Percentiles rank a stretch among this genome's conserved stretches.
phyloP scores from a whole-genome alignment of 2,888 invertebrate species.

The Sabatieria punctata region DNA sequence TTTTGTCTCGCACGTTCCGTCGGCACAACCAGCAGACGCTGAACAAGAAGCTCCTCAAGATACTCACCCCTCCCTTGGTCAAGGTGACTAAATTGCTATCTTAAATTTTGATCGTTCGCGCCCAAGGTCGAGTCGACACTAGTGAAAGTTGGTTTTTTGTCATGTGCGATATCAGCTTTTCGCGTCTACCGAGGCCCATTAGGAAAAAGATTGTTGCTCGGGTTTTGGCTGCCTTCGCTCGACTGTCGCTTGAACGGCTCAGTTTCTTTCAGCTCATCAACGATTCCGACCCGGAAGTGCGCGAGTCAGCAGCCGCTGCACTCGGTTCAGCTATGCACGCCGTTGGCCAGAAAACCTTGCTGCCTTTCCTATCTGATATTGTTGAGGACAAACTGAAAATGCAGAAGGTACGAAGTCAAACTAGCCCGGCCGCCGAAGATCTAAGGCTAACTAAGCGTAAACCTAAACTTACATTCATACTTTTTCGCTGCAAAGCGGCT shows the following conservation, averaged over 20 bases:
- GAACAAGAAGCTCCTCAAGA: conserved; percentile 38
- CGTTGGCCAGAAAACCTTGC: conserved; percentile 73
- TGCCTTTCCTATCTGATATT: conserved; percentile 64
- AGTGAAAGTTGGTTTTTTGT: conserved; percentile 19
- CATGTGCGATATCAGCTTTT: no score
- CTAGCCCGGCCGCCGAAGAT: no score
- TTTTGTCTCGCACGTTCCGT: conserved; percentile 16
- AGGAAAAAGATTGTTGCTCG: no score
- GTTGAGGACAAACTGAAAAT: conserved; percentile 60
- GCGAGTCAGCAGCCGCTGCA: conserved; percentile 80
- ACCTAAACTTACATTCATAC: no score
- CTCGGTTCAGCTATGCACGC: conserved; percentile 82
- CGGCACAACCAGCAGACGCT: conserved; percentile 22
- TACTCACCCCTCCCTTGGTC: conserved; percentile 28
- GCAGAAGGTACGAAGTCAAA: no score
- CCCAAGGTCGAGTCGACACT: no score
- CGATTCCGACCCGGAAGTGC: conserved; percentile 61
- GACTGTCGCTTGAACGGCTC: no score
- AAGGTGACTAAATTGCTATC: conserved; percentile 24
- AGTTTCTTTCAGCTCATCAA: conserved; percentile 21
- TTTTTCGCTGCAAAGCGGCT: no score
- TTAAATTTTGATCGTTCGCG: not conserved
- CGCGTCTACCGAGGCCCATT: no score
- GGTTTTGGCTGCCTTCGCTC: no score
- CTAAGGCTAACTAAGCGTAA: no score